A percentile compares a stretch with the other conserved stretches of the same genome.
These are phyloP conservation scores for Drosophila borborema DNA, from an alignment of 2,888 invertebrate genomes.

Conservation along the genomic window DNA sequence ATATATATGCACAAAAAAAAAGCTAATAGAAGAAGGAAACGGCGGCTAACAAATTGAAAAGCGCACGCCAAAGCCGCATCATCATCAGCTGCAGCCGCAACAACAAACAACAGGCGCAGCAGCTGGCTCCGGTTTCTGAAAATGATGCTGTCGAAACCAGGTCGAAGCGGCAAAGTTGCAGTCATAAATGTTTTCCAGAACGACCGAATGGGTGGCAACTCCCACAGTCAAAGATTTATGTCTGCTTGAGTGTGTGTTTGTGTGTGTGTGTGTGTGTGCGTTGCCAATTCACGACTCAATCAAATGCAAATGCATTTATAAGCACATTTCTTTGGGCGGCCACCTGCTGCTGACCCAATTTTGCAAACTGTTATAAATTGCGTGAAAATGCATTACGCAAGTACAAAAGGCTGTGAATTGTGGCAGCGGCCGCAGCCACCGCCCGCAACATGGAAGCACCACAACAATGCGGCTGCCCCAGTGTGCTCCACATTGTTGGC, in stretches of 20 bases:
- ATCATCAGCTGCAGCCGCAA: slow-evolving; percentile 61
- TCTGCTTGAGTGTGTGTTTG: slow-evolving; percentile 27
- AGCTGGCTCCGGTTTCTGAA: slow-evolving; percentile 54
- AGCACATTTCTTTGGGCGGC: slow-evolving; percentile 52
- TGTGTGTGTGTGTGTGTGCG: slow-evolving; percentile 43
- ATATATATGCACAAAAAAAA: slow-evolving; percentile 30
- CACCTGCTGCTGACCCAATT: slow-evolving; percentile 72
- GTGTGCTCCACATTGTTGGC: slow-evolving; percentile 68
- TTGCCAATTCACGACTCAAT: slow-evolving; percentile 77
- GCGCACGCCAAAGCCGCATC: slow-evolving; percentile 79
- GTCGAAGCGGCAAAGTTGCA: slow-evolving; percentile 58
- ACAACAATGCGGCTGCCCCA: slow-evolving; percentile 50
- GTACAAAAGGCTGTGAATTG: slow-evolving; percentile 78
- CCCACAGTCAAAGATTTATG: slow-evolving; percentile 75
- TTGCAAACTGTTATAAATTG: slow-evolving; percentile 74
- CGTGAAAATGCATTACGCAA: slow-evolving; percentile 79
- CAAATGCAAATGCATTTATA: slow-evolving; percentile 71
- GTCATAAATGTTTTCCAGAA: slow-evolving; percentile 50
- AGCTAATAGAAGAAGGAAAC: slow-evolving; percentile 51
- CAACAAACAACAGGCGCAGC: slow-evolving; percentile 8
- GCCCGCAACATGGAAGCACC: background rate
- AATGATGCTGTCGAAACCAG: slow-evolving; percentile 59
- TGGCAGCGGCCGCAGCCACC: slow-evolving; percentile 45
- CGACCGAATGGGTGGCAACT: slow-evolving; percentile 60
- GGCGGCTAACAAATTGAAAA: slow-evolving; percentile 74